Conservation (phyloP, 2,888 invertebrate genomes). For the Tryphoninae sp. region DNA sequence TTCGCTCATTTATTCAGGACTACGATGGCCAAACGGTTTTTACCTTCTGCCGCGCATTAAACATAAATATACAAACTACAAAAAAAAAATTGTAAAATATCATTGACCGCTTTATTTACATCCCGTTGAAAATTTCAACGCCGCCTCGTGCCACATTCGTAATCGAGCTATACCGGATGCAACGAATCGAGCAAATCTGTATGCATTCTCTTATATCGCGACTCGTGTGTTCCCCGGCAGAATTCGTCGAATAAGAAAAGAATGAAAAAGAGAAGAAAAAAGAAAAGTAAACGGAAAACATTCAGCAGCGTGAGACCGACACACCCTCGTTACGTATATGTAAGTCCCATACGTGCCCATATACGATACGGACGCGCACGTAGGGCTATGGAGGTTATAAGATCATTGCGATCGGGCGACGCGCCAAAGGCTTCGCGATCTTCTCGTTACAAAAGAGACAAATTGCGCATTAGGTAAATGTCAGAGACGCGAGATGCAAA, state of each 20-base stretch:
- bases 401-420: conserved; percentile 57
- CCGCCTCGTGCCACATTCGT: too few relatives aligned
- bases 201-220: too few relatives aligned
- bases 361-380: conserved; percentile 37
- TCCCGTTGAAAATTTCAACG: too few relatives aligned
- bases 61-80: too few relatives aligned
- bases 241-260: conserved; percentile 26
- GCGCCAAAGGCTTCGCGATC: conserved; percentile 63
- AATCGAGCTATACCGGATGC: too few relatives aligned
- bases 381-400: conserved; percentile 23
- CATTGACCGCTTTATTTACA: too few relatives aligned
- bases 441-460: conserved; percentile 66
- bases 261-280: conserved; percentile 3
- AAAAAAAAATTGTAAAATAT: too few relatives aligned
- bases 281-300: background rate
- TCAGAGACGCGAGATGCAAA: conserved; percentile 53
- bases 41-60: too few relatives aligned
- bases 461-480: conserved; percentile 68
- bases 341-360: conserved; percentile 35
- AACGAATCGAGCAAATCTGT: too few relatives aligned
- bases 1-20: conserved; percentile 57
- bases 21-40: conserved; percentile 15
- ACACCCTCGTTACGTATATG: conserved; percentile 59
- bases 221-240: background rate
- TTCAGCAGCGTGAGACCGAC: conserved; percentile 63